phyloP scores from a whole-genome alignment of 2,888 invertebrate genomes.

The Machimus rusticus region DNA sequence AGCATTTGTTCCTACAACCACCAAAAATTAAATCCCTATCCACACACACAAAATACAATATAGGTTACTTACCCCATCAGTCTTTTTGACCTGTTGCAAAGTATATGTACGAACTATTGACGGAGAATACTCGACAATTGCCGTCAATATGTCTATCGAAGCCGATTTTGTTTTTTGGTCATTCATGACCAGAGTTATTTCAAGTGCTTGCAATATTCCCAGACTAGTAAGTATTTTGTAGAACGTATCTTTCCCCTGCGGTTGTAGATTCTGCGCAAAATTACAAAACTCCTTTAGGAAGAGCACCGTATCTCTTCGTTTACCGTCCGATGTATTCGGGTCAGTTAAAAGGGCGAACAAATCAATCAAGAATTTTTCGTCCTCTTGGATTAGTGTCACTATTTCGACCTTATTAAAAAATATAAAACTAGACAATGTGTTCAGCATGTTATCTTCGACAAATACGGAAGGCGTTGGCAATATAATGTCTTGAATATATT shows the following conservation, averaged over 20 bases:
- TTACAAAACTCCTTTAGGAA: conserved; percentile 99
- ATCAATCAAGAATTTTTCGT: conserved; percentile 95
- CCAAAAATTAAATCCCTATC: background rate
- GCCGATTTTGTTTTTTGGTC: conserved; percentile 95
- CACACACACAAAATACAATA: background rate
- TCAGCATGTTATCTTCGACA: conserved; percentile 98
- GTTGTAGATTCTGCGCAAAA: conserved; percentile 98
- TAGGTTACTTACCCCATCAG: conserved; percentile 77
- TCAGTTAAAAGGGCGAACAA: conserved; percentile 93
- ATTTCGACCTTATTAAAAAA: conserved; percentile 99
- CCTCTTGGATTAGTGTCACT: conserved; percentile 96
- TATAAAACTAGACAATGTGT: conserved; percentile 97
- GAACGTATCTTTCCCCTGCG: conserved; percentile 95
- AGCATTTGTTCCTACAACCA: conserved; percentile 84
- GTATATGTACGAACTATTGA: conserved; percentile 97
- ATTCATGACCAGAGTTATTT: conserved; percentile 89
- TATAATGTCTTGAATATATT: conserved; percentile 99
- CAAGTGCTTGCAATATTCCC: conserved; percentile 87
- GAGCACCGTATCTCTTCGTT: conserved; percentile 91
- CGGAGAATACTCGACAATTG: conserved; percentile 98
- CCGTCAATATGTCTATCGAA: conserved; percentile 97
- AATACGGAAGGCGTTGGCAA: conserved; percentile 98
- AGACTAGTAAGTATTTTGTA: conserved; percentile 92
- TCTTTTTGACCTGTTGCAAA: conserved; percentile 84
- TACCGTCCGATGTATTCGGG: conserved; percentile 81